phyloP scores from a whole-genome alignment of 2,888 invertebrate species.

The Parnassius glacialis region DNA sequence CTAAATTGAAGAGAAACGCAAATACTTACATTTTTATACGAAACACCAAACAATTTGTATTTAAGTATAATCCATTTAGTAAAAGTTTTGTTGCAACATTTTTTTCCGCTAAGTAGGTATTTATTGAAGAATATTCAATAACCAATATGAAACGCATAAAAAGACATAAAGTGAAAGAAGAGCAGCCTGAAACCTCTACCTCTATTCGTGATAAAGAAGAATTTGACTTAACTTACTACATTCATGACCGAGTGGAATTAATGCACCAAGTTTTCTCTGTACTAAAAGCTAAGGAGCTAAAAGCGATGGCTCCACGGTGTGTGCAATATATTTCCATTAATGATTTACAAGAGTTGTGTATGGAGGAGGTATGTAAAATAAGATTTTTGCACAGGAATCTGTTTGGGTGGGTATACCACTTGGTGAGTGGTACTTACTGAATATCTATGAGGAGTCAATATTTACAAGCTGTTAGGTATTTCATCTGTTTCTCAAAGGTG shows the following conservation, averaged over 20 bases:
- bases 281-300: slow-evolving; percentile 78
- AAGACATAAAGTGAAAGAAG: slow-evolving; percentile 35
- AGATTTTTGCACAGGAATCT: background rate
- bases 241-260: slow-evolving; percentile 81
- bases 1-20: background rate
- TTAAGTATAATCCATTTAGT: no score
- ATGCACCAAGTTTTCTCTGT: slow-evolving; percentile 82
- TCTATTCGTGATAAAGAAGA: slow-evolving; percentile 51
- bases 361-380: slow-evolving; percentile 72
- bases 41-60: no score
- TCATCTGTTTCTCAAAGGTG: no score
- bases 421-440: no score
- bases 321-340: slow-evolving; percentile 65
- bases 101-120: no score
- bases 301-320: slow-evolving; percentile 79
- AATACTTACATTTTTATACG: no score
- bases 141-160: slow-evolving; percentile 33
- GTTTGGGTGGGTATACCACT: no score
- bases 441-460: no score
- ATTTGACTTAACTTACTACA: slow-evolving; percentile 78
- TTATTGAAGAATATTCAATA: background rate
- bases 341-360: slow-evolving; percentile 80
- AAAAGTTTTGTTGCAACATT: no score
- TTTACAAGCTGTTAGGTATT: no score
- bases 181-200: slow-evolving; percentile 37